Evolutionary conservation across 2,797 vertebrate genomes (phyloP), one percentile per base, ranked within the genome.

Genomic region (Ataeniobius toweri): DNA sequence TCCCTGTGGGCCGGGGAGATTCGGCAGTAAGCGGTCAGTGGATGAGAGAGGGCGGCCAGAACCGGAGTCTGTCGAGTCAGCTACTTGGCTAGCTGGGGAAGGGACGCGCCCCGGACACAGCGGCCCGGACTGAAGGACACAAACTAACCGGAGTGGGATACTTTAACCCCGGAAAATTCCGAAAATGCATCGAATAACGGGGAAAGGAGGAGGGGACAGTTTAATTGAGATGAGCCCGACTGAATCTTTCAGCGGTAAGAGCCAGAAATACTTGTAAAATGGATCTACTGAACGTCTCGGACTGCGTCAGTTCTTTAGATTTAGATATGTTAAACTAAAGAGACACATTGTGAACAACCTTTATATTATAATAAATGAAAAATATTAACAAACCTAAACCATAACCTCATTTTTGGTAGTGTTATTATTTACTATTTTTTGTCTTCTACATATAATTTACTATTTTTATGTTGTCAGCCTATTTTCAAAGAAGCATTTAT

Each of bases 221-320:
- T 85, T 96, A 20, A 96, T 96, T 63, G 95, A 96, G 88, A 95
- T 96, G 95, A 92, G 92, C 79, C 92, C 93, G 3, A 71, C 92
- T 0, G 92, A 88, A 39, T 94, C 94, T 1, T 77, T 78, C 10
- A 88, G 39, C 58, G 94, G 94, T 94, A 83, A 67, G 63, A 67
- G 9, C n/a, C 31, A 9, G 1, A 56, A 31, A 39, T 39, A 1
- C 63, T 53, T 20, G 14, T 55, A 36, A 74, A 46, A 41, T 71
- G 22, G 46, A 59, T 5, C 2, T 3, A n/a, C 16, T 63, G 61
- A 36, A 20, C 31, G 28, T 63, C 31, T 9, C 16, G 61, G 28
- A 36, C 28, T 63, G 61, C 61, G 61, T 36, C 61, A 20, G 61
- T 63, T 63, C 61, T 36, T 63, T 63, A 9, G 31, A 20, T 36